Base-by-base conservation (phyloP, 2,888 invertebrate species). In the Chymomyza caudatula region DNA sequence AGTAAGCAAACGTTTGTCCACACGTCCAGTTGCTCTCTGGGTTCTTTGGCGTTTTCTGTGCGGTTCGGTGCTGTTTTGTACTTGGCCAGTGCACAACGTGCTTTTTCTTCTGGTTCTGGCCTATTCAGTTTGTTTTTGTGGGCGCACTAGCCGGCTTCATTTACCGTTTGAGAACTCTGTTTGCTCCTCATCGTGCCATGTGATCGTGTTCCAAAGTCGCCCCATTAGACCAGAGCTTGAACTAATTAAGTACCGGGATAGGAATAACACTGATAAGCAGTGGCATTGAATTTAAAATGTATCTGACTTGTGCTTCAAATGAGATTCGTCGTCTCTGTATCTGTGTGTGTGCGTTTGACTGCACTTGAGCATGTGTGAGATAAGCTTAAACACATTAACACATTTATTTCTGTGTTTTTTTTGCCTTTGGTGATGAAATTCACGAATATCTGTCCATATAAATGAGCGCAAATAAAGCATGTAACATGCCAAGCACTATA, bases 1-100 rank as follows among this genome's bases (percentile, higher is more conserved):
- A 90, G 90, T 90, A 88, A 87, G 88, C 88, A 88, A 89, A 87
- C 88, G 90, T 87, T 89, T 88, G 90, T 89, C 89, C 89, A 86
- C 87, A 88, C 88, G 90, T 88, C 86, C 89, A 89, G 89, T 89
- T 89, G 88, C 86, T 87, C 77, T 73, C 73, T 73, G 72, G 62
- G 68, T 59, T 64, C 62, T 42, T 62, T 49, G 19, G 56, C n/a
- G n/a, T n/a, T n/a, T n/a, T n/a, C n/a, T n/a, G n/a, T n/a, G n/a
- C n/a, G n/a, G n/a, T n/a, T n/a, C n/a, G n/a, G n/a, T n/a, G n/a
- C n/a, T n/a, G n/a, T 61, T 51, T 58, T 58, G 42, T 53, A 61
- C 65, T 58, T 65, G 56, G 47, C 54, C 71, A 63, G 61, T 64
- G 63, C 49, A 58, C 56, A 67, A 47, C 22, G 23, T 71, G 60